Base-by-base conservation (phyloP, 2,888 invertebrate genomes). In the Drepana falcataria region DNA sequence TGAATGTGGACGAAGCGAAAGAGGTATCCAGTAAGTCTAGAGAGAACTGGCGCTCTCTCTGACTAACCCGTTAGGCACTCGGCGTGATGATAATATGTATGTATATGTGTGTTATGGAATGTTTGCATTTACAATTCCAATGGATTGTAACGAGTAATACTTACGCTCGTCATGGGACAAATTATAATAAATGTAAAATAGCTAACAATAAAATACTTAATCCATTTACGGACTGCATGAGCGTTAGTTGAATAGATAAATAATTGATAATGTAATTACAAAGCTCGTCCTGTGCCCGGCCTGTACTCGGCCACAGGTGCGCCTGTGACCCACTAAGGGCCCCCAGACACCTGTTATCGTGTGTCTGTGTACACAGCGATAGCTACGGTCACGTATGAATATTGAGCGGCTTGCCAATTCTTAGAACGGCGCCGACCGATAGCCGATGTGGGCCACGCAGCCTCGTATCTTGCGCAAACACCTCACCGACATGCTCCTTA, bases 331-430 rank as follows among this genome's bases (percentile, higher is more conserved):
- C 60, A 71, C 64, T 66, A 61, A 57, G 51, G 57, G 56, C 64
- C 58, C 58, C 59, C 64, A 63, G 57, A 57, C 69, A 71, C 64
- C 64, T 65, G 63, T 64, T 71, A 71, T 71, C 68, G 57, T n/a
- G n/a, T n/a, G n/a, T n/a, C n/a, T 72, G 72, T 74, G 73, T 73
- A 69, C 66, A 68, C 66, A 72, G 57, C 61, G 77, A 76, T 77
- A 77, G 63, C 58, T 49, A 53, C 55, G 59, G 59, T 61, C 60
- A 58, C 57, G 56, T 58, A 61, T 67, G 66, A 67, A 65, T 66
- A 60, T 61, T 78, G 66, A 81, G 81, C 77, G 47, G 73, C 69
- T 69, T 21, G 40, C 51, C 33, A 51, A 51, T 51, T 51, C 41
- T 51, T 41, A 51, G 51, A 34, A 51, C 9, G 51, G 37, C 49